Conservation (phyloP, 2,113 vertebrate species). For the Smithornis capensis region DNA sequence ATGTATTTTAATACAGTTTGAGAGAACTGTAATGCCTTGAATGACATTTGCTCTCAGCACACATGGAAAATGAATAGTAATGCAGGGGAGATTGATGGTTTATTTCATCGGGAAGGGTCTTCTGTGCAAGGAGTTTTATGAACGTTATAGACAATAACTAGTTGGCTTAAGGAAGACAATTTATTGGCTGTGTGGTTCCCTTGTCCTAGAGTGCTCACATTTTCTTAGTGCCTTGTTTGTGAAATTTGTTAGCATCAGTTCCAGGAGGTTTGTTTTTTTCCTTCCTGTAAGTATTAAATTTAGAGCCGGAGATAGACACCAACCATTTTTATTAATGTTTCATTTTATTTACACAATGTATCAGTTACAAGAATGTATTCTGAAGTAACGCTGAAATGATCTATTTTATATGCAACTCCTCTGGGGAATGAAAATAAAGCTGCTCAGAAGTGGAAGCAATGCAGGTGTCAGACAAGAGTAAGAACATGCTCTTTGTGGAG, state of each 20-base stretch:
- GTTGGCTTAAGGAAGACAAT: slow-evolving; percentile 57
- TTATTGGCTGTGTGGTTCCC: slow-evolving; percentile 9
- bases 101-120: slow-evolving; percentile 59
- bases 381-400: slow-evolving; percentile 2
- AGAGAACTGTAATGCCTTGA: slow-evolving; percentile 57
- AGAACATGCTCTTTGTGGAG: neutral
- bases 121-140: slow-evolving; percentile 60
- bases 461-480: neutral
- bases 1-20: slow-evolving; percentile 70
- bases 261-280: neutral
- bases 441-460: neutral
- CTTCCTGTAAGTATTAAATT: neutral
- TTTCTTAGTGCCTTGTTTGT: neutral
- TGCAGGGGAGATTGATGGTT: slow-evolving; percentile 50
- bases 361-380: slow-evolving; percentile 26
- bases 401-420: slow-evolving; percentile 44
- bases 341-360: slow-evolving; percentile 40
- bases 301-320: neutral
- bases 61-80: slow-evolving; percentile 69
- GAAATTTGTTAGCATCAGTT: slow-evolving; percentile 17
- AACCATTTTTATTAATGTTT: slow-evolving; percentile 40
- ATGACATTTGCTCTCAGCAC: slow-evolving; percentile 62
- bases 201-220: neutral
- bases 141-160: slow-evolving; percentile 54
- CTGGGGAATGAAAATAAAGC: slow-evolving; percentile 33